Evolutionary conservation across 2,888 invertebrate species (phyloP).

Genomic region (Ochropleura plecta): DNA sequence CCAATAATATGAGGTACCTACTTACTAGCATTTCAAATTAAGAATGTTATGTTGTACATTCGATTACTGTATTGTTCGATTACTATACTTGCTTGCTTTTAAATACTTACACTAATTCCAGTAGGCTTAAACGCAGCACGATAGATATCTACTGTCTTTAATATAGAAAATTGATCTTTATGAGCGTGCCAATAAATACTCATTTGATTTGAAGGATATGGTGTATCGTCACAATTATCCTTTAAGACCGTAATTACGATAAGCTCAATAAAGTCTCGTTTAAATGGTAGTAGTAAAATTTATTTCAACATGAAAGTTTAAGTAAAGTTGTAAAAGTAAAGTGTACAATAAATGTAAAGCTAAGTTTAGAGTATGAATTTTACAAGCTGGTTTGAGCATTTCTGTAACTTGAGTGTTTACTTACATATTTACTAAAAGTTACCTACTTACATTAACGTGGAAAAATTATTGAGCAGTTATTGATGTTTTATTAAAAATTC

Average conservation of each 20-base stretch:
- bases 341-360: conserved; percentile 20
- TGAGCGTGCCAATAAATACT: neutral
- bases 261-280: conserved; percentile 31
- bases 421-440: neutral
- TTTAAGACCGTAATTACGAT: conserved; percentile 29
- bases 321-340: conserved; percentile 42
- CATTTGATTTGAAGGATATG: conserved; percentile 21
- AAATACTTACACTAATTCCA: conserved; percentile 11
- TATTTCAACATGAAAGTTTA: conserved; percentile 31
- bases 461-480: neutral
- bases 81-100: conserved; percentile 7
- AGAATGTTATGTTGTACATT: conserved; percentile 4
- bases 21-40: conserved; percentile 21
- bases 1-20: conserved; percentile 1
- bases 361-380: conserved; percentile 10
- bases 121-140: conserved; percentile 6
- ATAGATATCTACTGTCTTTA: neutral
- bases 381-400: neutral
- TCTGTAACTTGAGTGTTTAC: neutral
- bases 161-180: conserved; percentile 7
- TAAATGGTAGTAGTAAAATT: conserved; percentile 27
- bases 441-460: neutral
- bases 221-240: conserved; percentile 11
- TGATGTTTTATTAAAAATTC: neutral
- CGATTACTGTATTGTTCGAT: neutral